Conservation (phyloP, 2,797 vertebrate species). For the Rhinella marina region DNA sequence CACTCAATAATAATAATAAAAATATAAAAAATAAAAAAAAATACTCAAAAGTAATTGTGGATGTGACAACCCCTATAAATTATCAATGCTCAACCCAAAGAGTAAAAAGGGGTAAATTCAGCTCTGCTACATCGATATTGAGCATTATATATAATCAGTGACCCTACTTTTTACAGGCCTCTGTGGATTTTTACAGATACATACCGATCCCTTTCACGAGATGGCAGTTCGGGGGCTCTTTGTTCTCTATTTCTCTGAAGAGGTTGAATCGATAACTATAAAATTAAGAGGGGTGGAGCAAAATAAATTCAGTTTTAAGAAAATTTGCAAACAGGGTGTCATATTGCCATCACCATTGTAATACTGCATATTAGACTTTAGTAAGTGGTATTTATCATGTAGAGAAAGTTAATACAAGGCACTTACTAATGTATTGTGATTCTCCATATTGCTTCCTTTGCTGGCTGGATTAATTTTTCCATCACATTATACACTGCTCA, state of each 20-base stretch:
- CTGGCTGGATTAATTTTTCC: too few species aligned
- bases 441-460: too few species aligned
- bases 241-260: slow-evolving; percentile 68
- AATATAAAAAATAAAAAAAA: too few species aligned
- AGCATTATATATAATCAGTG: slow-evolving; percentile 58
- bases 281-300: neutral
- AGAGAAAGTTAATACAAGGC: too few species aligned
- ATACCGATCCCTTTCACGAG: slow-evolving; percentile 80
- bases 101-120: neutral
- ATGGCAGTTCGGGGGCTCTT: slow-evolving; percentile 73
- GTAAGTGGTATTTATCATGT: too few species aligned
- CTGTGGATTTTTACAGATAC: slow-evolving; percentile 58
- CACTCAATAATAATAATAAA: too few species aligned
- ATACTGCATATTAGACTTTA: too few species aligned
- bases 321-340: neutral
- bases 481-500: too few species aligned
- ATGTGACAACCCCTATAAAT: neutral
- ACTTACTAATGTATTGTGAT: too few species aligned
- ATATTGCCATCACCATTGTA: too few species aligned
- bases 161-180: neutral
- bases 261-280: slow-evolving; percentile 71
- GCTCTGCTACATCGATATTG: neutral
- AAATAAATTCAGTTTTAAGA: neutral
- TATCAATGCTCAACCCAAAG: neutral
- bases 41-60: too few species aligned